Evolutionary conservation across 2,113 vertebrate species (phyloP), one percentile per base, ranked within the genome.

Genomic region (Cairina moschata): DNA sequence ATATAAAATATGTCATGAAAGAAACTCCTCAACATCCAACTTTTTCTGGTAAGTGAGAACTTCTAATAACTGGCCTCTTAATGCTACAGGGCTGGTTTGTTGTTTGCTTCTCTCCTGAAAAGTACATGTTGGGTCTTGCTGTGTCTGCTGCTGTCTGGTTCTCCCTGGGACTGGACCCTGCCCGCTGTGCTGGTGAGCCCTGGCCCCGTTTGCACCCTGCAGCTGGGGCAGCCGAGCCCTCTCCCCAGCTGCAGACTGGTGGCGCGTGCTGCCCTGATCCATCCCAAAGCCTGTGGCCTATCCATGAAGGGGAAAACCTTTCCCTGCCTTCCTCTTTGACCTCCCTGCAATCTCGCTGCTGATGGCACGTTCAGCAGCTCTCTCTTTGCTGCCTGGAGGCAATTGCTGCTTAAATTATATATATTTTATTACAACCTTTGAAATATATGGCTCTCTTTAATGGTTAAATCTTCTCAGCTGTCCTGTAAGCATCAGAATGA

Each of bases 131-230:
- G 32, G 1, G 6, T 69, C 66, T 65, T 21, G 23, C 21, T 50
- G 16, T 31, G 12, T 31, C 58, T 77, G 18, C 25, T 55, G 40
- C 52, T 15, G 8, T 1, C 22, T 0, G 0, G 46, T 15, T 69
- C 31, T 75, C 52, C 16, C 31, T 60, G 76, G 44, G 36, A 7
- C 67, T 79, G 38, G 18, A 68, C 31, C 5, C 26, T 42, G 65
- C 29, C 42, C 40, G 46, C 52, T 40, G 9, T 8, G 9, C 52
- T 1, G 8, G 28, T 10, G 36, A 16, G 40, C 26, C 9, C 34
- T 29, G 63, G 13, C 9, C 1, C 6, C 7, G 32, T 22, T 56
- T 34, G 9, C 14, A 58, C 28, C 36, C 23, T 52, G 50, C 50
- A 52, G 23, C 50, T 7, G 4, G 46, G 46, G 20, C 46, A 48